Evolutionary conservation across 2,113 vertebrate species (phyloP), one percentile per base, ranked within the genome.

Genomic region (Andinoacara biseriatus): DNA sequence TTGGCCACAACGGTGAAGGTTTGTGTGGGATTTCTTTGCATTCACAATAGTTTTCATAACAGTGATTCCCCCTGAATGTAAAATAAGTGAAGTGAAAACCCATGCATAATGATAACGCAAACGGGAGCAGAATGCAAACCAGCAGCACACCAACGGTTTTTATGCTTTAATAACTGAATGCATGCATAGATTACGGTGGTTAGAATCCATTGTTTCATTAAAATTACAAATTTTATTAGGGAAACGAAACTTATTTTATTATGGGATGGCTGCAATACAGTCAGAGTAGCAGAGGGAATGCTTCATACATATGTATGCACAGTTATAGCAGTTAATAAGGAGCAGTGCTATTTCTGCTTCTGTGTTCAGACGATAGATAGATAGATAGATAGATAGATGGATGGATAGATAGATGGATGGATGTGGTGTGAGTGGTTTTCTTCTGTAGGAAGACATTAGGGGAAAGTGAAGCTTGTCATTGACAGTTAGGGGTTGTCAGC

Each of bases 291-390:
- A 76, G 18, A 29, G 43, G 63, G 74, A 83, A 83, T 38, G 65
- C 77, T 59, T 91, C 81, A 91, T 92, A 74, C 69, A 91, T 90
- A 93, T 93, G 81, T 76, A 92, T 91, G 63, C 3, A 8, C 15
- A 31, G 60, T 67, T 76, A 22, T 35, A 79, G 78, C 58, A 57
- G 49, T 81, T 91, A 91, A 91, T 84, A 82, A 85, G 86, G 57
- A 79, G 35, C 74, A 58, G 65, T 77, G 33, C 72, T 72, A 63
- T 63, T 86, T 17, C 69, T 63, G 67, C 58, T 60, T 58, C 38
- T 76, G 58, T 58, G 40, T 15, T 22, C 52, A 82, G 78, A 69
- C 15, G 26, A 82, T 33, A 17, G 82, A 86, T 13, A n/a, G 24
- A 78, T 29, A 59, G 46, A 75, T 5, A 20, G 57, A 61, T 2